phyloP scores from a whole-genome alignment of 2,113 vertebrate species.

The Danionella cerebrum region DNA sequence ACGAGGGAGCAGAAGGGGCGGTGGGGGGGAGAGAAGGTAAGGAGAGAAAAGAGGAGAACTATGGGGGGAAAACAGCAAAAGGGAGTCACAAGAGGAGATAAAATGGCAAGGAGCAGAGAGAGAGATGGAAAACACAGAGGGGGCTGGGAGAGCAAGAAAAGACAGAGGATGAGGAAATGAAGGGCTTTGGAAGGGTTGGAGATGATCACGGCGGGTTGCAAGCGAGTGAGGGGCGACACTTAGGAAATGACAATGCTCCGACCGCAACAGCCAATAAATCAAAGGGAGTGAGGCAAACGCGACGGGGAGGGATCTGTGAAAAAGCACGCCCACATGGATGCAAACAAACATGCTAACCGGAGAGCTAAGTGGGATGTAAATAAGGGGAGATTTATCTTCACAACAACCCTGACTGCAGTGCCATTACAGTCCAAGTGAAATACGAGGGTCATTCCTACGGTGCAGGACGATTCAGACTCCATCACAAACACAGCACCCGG shows the following conservation, averaged over 20 bases:
- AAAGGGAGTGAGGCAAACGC: constrained; percentile 2
- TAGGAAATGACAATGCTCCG: constrained; percentile 25
- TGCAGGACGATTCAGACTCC: neutral
- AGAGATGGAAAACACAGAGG: constrained; percentile 46
- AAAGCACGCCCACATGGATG: constrained; percentile 8
- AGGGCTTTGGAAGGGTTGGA: constrained; percentile 6
- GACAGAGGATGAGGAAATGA: constrained; percentile 10
- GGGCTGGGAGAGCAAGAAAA: constrained; percentile 43
- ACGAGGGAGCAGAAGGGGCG: constrained; percentile 27
- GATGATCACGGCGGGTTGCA: constrained; percentile 19
- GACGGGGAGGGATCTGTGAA: neutral
- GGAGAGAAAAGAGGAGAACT: constrained; percentile 22
- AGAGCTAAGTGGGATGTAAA: neutral
- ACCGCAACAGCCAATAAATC: constrained; percentile 33
- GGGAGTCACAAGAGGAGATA: constrained; percentile 44
- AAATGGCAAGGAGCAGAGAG: constrained; percentile 43
- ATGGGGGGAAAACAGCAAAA: neutral
- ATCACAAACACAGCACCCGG: neutral
- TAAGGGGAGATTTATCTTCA: neutral
- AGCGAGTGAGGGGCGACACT: neutral
- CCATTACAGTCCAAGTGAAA: constrained; percentile 7
- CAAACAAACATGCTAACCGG: constrained; percentile 13
- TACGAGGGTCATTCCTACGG: constrained; percentile 2
- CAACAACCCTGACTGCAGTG: neutral
- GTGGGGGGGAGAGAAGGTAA: constrained; percentile 11